Evolutionary conservation across 2,113 vertebrate genomes (phyloP), one percentile per base, ranked within the genome.

Genomic region (Crocuta crocuta): DNA sequence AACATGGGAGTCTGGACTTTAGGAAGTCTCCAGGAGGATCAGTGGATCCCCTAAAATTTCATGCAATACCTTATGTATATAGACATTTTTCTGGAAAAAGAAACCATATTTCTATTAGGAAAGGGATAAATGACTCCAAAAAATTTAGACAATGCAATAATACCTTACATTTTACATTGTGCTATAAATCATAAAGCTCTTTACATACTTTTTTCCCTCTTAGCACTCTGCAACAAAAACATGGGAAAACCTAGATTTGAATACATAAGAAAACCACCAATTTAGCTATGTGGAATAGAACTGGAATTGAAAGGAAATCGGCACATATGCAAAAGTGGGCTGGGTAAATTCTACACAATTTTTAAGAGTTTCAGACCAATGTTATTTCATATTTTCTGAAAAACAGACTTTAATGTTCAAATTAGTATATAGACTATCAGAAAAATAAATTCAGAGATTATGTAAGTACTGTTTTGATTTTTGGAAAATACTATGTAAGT

Each of bases 351-450:
- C 39, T 74, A 43, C 11, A 70, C 6, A 83, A 90, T 94, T 74
- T 12, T 78, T 86, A 83, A 5, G 61, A 91, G 26, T 58, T 68
- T 66, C 78, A 89, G 2, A 58, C 4, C 10, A 45, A 2, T 88
- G 21, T 61, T 90, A 2, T 58, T 93, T 63, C 48, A 55, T 65
- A n/a, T 53, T 87, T 96, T 43, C 33, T 84, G 45, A 12, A 55
- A 96, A 91, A 65, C 68, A 93, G 85, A 93, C 50, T 87, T 45
- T 91, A 89, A 80, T 91, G 9, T 83, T 93, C 45, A 90, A 82
- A 90, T 91, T 89, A 65, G 7, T 89, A 68, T 17, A 28, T 21
- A 39, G 12, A 65, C 35, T 89, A n/a, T 91, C 43, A 80, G 43
- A 81, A 89, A 89, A 93, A 76, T 85, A 81, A 95, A 43, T 45